Conservation (phyloP, 2,888 invertebrate species). For the Ecliptopera silaceata region DNA sequence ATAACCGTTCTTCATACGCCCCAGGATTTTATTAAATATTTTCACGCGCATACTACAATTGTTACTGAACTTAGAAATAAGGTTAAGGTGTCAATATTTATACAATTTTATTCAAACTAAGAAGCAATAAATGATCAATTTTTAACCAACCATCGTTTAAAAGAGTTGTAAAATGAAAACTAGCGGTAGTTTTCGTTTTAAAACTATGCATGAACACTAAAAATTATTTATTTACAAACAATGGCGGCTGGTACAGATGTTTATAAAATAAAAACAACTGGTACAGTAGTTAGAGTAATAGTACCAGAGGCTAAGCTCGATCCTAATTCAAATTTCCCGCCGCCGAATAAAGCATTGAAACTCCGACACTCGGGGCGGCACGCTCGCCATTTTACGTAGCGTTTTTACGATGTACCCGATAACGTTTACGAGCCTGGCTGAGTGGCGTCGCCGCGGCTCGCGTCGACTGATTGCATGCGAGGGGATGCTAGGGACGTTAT, state of each 20-base stretch:
- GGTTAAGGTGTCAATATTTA: too few relatives aligned
- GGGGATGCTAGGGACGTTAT: constrained; percentile 41
- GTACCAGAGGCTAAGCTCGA: too few relatives aligned
- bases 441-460: constrained; percentile 79
- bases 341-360: constrained; percentile 29
- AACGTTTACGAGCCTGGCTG: constrained; percentile 79
- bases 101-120: too few relatives aligned
- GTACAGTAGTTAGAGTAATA: too few relatives aligned
- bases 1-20: constrained; percentile 5
- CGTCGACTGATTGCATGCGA: constrained; percentile 76
- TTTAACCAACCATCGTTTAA: background rate
- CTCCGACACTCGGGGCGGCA: constrained; percentile 41
- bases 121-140: background rate
- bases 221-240: too few relatives aligned
- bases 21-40: constrained; percentile 8
- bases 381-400: constrained; percentile 76
- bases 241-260: too few relatives aligned
- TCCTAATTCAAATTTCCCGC: constrained; percentile 32
- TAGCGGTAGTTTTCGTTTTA: too few relatives aligned
- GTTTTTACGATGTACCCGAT: constrained; percentile 80
- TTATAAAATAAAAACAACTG: too few relatives aligned
- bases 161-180: background rate
- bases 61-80: too few relatives aligned
- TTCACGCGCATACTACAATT: too few relatives aligned
- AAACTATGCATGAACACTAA: constrained; percentile 13